Percentiles rank a stretch among this genome's conserved stretches.
These are phyloP conservation scores for Conomelus anceps DNA, from an alignment of 2,888 invertebrate species.

Conservation along the genomic window DNA sequence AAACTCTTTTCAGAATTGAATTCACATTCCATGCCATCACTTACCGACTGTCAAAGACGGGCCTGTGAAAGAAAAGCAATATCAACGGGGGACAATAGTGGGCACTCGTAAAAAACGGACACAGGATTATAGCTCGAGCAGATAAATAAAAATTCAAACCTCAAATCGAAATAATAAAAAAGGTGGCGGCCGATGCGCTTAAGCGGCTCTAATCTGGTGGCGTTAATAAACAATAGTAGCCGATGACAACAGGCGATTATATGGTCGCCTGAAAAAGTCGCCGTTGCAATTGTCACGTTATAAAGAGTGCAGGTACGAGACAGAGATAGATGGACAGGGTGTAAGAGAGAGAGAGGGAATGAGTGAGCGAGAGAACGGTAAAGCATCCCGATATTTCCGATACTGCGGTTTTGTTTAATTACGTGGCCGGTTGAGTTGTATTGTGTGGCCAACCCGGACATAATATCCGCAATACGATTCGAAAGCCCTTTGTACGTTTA, in stretches of 20 bases:
- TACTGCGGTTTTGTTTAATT: constrained; percentile 15
- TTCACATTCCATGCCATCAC: too few relatives aligned
- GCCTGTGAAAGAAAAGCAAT: not conserved
- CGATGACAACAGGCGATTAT: constrained; percentile 6
- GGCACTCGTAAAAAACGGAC: not conserved
- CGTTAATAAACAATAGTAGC: constrained; percentile 17
- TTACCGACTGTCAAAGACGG: too few relatives aligned
- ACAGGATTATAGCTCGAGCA: not conserved
- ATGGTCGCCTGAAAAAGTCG: constrained; percentile 4
- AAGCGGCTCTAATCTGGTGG: not conserved
- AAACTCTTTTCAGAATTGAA: too few relatives aligned
- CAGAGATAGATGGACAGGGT: not conserved
- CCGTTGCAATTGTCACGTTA: constrained; percentile 9
- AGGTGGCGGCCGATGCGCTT: not conserved
- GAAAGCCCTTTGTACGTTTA: constrained; percentile 11
- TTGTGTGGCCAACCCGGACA: not conserved
- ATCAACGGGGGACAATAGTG: not conserved
- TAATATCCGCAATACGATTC: constrained; percentile 5
- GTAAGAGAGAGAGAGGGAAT: not conserved
- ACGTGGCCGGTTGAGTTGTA: not conserved
- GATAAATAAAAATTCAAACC: not conserved
- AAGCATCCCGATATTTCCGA: constrained; percentile 17
- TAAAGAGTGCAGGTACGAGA: not conserved
- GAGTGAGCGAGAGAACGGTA: too few relatives aligned
- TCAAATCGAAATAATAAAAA: constrained; percentile 10